Conservation (phyloP, 92 coral and sea anemone genomes). For the Ricordea florida region DNA sequence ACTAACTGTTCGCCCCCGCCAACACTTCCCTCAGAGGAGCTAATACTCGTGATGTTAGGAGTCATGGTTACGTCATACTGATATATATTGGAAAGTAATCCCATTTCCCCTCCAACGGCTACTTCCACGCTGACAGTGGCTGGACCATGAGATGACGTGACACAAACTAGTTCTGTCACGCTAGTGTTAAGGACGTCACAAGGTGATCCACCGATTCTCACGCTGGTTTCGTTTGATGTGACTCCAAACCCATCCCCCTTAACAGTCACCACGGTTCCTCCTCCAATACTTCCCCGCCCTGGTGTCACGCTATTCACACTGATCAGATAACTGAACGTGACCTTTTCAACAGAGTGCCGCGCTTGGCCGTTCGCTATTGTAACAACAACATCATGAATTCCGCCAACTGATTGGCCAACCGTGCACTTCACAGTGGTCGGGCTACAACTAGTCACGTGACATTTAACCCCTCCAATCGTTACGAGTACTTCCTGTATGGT, state of each 20-base stretch:
- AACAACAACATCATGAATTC: conserved; percentile 39
- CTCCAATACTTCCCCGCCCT: conserved; percentile 55
- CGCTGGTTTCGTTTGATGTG: conserved; percentile 25
- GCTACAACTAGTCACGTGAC: conserved; percentile 60
- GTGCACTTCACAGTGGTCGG: conserved; percentile 50
- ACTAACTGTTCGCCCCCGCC: conserved; percentile 52
- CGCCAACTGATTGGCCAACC: conserved; percentile 63
- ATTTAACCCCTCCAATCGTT: conserved; percentile 59
- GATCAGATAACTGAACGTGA: conserved; percentile 34
- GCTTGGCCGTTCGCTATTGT: conserved; percentile 60
- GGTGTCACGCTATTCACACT: conserved; percentile 44
- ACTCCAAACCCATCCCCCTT: conserved; percentile 71
- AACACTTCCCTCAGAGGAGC: conserved; percentile 49
- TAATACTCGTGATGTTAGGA: conserved; percentile 7
- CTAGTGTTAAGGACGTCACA: conserved; percentile 56
- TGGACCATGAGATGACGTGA: conserved; percentile 58
- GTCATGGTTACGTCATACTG: conserved; percentile 39
- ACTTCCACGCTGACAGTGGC: conserved; percentile 36
- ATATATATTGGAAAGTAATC: conserved; percentile 17
- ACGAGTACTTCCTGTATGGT: conserved; percentile 55
- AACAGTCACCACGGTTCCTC: conserved; percentile 63
- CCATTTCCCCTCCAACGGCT: conserved; percentile 21
- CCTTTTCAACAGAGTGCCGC: conserved; percentile 16
- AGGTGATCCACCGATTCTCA: conserved; percentile 55
- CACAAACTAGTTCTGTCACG: conserved; percentile 58